Conservation (phyloP, 1,140 invertebrate genomes). For the Drosophila erecta region DNA sequence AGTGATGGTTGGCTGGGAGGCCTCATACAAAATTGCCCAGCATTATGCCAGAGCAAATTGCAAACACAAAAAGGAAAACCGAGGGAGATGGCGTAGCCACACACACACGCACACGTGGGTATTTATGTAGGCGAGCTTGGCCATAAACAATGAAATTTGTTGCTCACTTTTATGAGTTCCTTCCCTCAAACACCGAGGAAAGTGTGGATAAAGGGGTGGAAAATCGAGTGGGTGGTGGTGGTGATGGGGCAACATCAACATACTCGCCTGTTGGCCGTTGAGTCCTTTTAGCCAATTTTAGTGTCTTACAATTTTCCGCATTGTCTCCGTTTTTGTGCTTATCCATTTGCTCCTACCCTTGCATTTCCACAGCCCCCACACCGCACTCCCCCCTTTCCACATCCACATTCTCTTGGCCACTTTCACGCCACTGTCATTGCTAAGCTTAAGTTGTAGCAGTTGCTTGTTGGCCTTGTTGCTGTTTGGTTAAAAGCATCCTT, state of each 20-base stretch:
- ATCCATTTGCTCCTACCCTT: constrained; percentile 28
- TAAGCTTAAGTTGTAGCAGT: constrained; percentile 74
- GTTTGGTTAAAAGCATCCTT: constrained; percentile 73
- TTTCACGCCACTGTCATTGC: constrained; percentile 64
- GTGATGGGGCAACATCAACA: constrained; percentile 49
- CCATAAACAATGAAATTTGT: constrained; percentile 82
- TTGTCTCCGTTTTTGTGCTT: constrained; percentile 72
- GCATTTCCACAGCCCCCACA: not conserved
- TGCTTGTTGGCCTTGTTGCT: constrained; percentile 30
- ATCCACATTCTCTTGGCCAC: constrained; percentile 23
- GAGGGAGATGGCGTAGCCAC: constrained; percentile 10
- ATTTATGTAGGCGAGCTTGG: constrained; percentile 14
- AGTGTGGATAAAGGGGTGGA: not conserved
- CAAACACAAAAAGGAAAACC: constrained; percentile 20
- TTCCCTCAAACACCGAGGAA: constrained; percentile 52
- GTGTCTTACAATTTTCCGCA: constrained; percentile 79
- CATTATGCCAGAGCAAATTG: constrained; percentile 56
- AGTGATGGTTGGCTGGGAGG: not conserved
- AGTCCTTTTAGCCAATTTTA: constrained; percentile 79
- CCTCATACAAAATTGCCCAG: constrained; percentile 50
- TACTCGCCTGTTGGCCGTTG: constrained; percentile 49
- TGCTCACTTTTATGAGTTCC: constrained; percentile 82
- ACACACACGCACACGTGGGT: not conserved
- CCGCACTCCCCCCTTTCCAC: not conserved
- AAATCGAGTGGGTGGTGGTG: not conserved